phyloP scores from a whole-genome alignment of 1,140 invertebrate species.

The Pachyrhynchus sulphureomaculatus region DNA sequence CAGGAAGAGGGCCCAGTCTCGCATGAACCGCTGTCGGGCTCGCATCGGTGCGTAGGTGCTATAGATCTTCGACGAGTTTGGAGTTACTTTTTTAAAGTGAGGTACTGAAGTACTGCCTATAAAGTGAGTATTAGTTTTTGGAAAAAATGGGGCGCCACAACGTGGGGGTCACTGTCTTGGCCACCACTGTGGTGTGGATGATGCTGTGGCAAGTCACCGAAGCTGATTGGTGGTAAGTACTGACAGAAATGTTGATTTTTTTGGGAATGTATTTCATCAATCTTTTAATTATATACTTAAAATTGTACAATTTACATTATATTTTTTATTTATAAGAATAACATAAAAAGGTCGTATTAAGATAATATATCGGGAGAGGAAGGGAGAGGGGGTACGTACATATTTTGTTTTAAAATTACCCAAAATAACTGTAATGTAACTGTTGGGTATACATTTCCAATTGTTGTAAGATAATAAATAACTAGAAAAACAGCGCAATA shows the following conservation, averaged over 20 bases:
- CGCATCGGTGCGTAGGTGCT: constrained; percentile 1
- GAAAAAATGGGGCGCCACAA: constrained; percentile 10
- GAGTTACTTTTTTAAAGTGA: constrained; percentile 1
- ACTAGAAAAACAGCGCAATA: no score
- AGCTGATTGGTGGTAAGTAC: constrained; percentile 23
- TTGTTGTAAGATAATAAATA: no score
- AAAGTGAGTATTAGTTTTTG: background rate
- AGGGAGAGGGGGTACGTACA: no score
- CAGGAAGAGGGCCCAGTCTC: constrained; percentile 10
- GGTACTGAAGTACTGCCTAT: background rate
- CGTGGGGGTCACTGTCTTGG: constrained; percentile 1
- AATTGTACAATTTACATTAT: no score
- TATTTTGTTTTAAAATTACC: no score
- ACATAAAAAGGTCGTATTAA: no score
- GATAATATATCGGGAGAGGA: no score
- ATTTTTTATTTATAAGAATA: no score
- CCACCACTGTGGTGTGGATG: constrained; percentile 17
- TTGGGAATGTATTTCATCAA: no score
- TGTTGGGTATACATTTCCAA: no score
- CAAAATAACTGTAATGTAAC: no score
- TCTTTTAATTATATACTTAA: background rate
- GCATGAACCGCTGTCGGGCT: constrained; percentile 5
- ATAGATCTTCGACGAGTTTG: constrained; percentile 4
- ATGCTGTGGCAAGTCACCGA: background rate
- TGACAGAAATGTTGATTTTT: no score